Evolutionary conservation across 2,113 vertebrate species (phyloP), one percentile per base, ranked within the genome.

Genomic region (Dascyllus trimaculatus): DNA sequence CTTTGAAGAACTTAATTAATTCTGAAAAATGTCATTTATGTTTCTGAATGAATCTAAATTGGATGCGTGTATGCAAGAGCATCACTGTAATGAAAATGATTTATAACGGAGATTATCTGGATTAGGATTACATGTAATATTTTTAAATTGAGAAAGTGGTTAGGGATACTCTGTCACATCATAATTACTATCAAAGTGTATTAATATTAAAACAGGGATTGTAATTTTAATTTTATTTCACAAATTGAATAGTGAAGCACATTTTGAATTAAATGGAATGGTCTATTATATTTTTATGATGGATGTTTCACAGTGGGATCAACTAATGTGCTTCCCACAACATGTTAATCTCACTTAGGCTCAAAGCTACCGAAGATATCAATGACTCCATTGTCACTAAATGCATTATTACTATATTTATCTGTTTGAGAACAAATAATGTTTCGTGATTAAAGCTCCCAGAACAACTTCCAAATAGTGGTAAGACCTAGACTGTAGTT

Each of bases 41-140:
- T 71, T 69, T 69, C 43, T n/a, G 40, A 71, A 75, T 5, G 0
- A 54, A 24, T 40, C 54, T 26, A 29, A 81, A 71, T 68, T 1
- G 6, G 8, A 60, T 57, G 38, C 13, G n/a, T 80, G 49, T 18
- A 49, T 52, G 46, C 60, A 40, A 22, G 29, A 74, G 60, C 67
- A 77, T 75, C 51, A 52, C 22, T 71, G 9, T 79, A 63, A 86
- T 92, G 63, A 72, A 78, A 85, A 56, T 60, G 29, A 84, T 61
- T 76, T 52, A 43, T 29, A 29, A 46, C 1, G 21, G 78, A 81
- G 86, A 89, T 87, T 64, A 85, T 90, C 26, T 69, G 63, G 85
- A 87, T 91, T 82, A 90, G 71, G 71, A 80, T 86, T 86, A 71
- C 67, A 66, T 78, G 68, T 70, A 10, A 78, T 82, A 45, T 45